These are phyloP conservation scores for Phaethornis superciliosus DNA, from an alignment of 2,113 vertebrate genomes.

Conservation along the genomic window DNA sequence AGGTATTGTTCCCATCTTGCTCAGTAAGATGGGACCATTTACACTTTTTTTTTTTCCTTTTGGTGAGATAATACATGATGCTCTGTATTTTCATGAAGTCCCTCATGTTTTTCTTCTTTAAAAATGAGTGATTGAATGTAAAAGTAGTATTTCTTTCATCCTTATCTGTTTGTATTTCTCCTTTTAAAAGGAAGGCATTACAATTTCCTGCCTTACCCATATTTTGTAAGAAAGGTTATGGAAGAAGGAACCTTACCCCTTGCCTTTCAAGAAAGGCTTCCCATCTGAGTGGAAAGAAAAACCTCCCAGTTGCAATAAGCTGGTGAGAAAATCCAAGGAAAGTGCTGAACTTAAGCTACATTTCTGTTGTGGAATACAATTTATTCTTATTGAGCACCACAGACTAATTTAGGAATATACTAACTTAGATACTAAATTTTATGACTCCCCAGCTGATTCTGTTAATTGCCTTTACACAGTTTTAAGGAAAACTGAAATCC, in stretches of 20 bases:
- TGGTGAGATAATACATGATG: neutral
- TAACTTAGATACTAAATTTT: neutral
- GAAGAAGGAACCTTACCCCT: neutral
- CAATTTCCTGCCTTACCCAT: neutral
- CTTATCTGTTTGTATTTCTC: neutral
- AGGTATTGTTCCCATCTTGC: neutral
- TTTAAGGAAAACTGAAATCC: neutral
- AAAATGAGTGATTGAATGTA: neutral
- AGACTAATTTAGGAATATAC: neutral
- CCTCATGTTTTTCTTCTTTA: neutral
- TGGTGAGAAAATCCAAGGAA: neutral
- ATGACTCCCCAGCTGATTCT: neutral
- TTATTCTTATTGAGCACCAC: neutral
- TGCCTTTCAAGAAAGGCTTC: neutral
- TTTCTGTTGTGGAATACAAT: neutral
- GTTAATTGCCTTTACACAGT: neutral
- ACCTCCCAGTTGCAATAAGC: rapidly evolving
- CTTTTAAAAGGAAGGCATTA: neutral
- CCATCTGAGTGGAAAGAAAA: neutral
- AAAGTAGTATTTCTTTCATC: neutral
- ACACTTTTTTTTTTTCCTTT: neutral
- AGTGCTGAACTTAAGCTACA: neutral
- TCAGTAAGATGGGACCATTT: neutral
- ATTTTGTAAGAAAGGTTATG: neutral
- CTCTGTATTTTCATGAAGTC: neutral